A percentile compares a stretch with the other conserved stretches of the same genome.
Evolutionary conservation across 2,113 vertebrate species (phyloP).

Genomic region (Misgurnus anguillicaudatus): DNA sequence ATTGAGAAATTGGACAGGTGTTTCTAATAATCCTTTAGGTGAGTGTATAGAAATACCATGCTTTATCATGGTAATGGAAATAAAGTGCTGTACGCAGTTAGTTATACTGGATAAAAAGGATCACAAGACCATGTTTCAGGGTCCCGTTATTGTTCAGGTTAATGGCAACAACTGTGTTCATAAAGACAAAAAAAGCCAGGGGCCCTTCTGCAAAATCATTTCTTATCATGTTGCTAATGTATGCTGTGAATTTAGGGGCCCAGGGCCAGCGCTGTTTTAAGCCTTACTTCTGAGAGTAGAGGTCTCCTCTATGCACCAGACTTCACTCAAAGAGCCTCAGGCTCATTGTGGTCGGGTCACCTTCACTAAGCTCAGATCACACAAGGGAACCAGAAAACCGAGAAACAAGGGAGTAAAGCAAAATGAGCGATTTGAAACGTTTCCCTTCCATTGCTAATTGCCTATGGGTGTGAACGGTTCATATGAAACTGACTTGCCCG

Average conservation of each 20-base stretch:
- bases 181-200: not conserved
- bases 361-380: slow-evolving; percentile 60
- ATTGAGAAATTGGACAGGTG: too few relatives aligned
- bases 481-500: not conserved
- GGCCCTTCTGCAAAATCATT: not conserved
- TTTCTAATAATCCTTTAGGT: too few relatives aligned
- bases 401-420: slow-evolving; percentile 51
- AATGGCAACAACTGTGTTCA: not conserved
- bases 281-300: slow-evolving; percentile 37
- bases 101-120: not conserved
- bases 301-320: slow-evolving; percentile 18
- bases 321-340: slow-evolving; percentile 53
- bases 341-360: slow-evolving; percentile 58
- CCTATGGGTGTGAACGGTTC: not conserved
- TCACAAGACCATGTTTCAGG: not conserved
- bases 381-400: slow-evolving; percentile 54
- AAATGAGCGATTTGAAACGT: not conserved
- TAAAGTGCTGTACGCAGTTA: not conserved
- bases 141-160: not conserved
- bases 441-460: not conserved
- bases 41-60: too few relatives aligned
- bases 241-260: slow-evolving; percentile 22
- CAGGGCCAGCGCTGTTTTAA: slow-evolving; percentile 33
- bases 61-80: too few relatives aligned
- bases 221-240: slow-evolving; percentile 22